These are phyloP conservation scores for Cyanoderma ruficeps DNA, from an alignment of 2,113 vertebrate species.

Conservation along the genomic window DNA sequence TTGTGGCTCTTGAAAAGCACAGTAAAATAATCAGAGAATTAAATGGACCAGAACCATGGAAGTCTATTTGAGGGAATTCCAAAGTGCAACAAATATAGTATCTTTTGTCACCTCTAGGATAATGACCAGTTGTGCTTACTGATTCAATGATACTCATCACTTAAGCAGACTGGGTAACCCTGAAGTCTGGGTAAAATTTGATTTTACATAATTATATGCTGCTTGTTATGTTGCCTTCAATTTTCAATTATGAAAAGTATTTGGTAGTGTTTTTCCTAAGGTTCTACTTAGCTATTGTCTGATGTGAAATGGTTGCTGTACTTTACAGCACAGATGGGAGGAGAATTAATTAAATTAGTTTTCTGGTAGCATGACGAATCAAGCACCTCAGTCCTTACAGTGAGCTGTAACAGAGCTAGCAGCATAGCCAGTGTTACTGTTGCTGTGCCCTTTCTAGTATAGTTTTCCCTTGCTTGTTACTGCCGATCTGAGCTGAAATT, in stretches of 20 bases:
- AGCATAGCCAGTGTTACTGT: not conserved
- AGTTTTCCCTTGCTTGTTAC: not conserved
- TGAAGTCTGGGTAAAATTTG: constrained; percentile 1
- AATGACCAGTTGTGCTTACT: not conserved
- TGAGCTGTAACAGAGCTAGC: not conserved
- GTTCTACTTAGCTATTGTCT: not conserved
- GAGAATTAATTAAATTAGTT: not conserved
- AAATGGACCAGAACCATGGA: not conserved
- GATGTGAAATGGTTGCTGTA: not conserved
- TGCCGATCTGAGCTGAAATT: not conserved
- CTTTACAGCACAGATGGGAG: not conserved
- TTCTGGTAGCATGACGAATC: not conserved
- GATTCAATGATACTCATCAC: not conserved
- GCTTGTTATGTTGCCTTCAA: not conserved
- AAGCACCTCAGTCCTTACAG: not conserved
- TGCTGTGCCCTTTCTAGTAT: not conserved
- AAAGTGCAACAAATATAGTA: not conserved
- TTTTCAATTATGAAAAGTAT: not conserved
- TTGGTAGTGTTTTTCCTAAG: not conserved
- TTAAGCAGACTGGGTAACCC: not conserved
- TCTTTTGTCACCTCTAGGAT: constrained; percentile 9
- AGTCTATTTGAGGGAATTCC: not conserved
- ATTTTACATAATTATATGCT: not conserved
- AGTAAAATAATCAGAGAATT: constrained; percentile 36
- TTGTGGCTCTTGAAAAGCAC: not conserved